Percentiles rank a stretch among this genome's conserved stretches.
Evolutionary conservation across 1,140 invertebrate species (phyloP).

Genomic region (Zaprionus ornatus): DNA sequence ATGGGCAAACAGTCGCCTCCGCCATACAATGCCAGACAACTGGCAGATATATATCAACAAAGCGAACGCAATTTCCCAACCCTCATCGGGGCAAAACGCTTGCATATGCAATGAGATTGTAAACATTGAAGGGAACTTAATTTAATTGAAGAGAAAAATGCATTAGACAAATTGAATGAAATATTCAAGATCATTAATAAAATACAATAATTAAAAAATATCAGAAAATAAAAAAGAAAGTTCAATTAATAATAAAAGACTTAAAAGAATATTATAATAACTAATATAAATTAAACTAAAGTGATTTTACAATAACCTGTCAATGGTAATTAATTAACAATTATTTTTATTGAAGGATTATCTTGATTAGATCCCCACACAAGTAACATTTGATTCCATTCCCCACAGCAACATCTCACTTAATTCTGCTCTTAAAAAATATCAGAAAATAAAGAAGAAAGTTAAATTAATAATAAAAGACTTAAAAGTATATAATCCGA

Average conservation of each 20-base stretch:
- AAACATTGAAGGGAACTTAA: background rate
- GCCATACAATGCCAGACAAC: background rate
- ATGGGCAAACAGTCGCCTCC: background rate
- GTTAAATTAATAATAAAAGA: too few relatives aligned
- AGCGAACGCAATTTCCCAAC: background rate
- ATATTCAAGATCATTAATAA: background rate
- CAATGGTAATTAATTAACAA: too few relatives aligned
- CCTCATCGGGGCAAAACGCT: background rate
- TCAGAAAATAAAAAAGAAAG: background rate
- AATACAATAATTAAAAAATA: background rate
- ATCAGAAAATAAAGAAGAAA: background rate
- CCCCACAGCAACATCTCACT: background rate
- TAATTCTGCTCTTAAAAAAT: too few relatives aligned
- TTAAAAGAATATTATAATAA: too few relatives aligned
- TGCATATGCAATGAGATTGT: slow-evolving; percentile 1
- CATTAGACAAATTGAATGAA: background rate
- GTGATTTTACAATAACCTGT: too few relatives aligned
- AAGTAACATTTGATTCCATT: background rate
- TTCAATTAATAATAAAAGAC: too few relatives aligned
- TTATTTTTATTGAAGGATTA: background rate
- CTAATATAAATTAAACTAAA: too few relatives aligned
- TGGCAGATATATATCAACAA: background rate
- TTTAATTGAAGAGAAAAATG: background rate
- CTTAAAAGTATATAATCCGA: too few relatives aligned
- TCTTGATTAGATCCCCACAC: background rate